Conservation (phyloP, 2,113 vertebrate species). For the Melanerpes formicivorus region DNA sequence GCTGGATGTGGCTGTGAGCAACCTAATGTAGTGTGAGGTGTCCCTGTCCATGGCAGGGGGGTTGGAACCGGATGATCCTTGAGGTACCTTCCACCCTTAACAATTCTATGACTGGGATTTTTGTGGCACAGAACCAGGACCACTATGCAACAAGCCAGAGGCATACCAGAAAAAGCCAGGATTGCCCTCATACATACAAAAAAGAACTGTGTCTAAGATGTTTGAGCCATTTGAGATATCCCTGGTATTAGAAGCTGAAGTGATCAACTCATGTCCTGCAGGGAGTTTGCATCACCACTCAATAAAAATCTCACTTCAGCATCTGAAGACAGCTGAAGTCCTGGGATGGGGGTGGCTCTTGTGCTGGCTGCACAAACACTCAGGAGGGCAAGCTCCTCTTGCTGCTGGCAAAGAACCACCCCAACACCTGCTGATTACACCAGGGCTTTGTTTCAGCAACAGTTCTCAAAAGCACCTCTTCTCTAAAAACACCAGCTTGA, state of each 20-base stretch:
- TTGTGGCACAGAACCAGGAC: too few relatives aligned
- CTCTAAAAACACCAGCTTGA: not conserved
- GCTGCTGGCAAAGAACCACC: not conserved
- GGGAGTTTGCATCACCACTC: not conserved
- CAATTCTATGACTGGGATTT: too few relatives aligned
- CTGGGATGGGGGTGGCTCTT: not conserved
- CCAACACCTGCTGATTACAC: not conserved
- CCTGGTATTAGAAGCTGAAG: not conserved
- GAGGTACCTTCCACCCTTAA: too few relatives aligned
- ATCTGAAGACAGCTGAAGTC: not conserved
- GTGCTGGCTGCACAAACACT: not conserved
- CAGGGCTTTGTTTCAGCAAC: conserved; percentile 33
- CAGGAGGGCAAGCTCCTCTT: not conserved
- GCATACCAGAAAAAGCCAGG: not conserved
- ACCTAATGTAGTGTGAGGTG: too few relatives aligned
- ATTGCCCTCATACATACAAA: not conserved
- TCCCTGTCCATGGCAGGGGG: too few relatives aligned
- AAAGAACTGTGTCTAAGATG: not conserved
- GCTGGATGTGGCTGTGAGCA: too few relatives aligned
- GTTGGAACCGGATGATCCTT: too few relatives aligned
- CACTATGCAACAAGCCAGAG: not conserved
- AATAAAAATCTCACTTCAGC: not conserved
- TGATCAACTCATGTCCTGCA: not conserved
- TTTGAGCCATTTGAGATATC: not conserved
- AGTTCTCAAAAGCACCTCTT: not conserved